These are phyloP conservation scores for Netelia fuscicornis DNA, from an alignment of 2,888 invertebrate genomes.

Conservation along the genomic window DNA sequence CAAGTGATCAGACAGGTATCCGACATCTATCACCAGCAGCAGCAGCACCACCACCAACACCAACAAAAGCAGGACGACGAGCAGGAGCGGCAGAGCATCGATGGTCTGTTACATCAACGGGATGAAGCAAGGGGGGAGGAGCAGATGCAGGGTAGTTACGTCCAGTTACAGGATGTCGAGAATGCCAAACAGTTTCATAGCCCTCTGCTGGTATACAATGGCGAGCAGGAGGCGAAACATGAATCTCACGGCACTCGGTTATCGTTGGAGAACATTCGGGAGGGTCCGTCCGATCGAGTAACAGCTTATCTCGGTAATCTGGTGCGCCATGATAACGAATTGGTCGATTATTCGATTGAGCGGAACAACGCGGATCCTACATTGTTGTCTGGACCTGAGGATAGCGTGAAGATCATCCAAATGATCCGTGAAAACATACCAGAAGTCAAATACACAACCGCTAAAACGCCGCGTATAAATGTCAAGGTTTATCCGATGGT, in stretches of 20 bases:
- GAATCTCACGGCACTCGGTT: constrained; percentile 55
- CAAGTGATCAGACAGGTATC: constrained; percentile 73
- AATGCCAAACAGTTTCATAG: constrained; percentile 66
- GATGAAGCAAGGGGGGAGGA: constrained; percentile 38
- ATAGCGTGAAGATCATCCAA: constrained; percentile 57
- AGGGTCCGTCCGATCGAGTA: constrained; percentile 27
- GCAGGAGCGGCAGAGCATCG: constrained; percentile 46
- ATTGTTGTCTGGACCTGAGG: constrained; percentile 36
- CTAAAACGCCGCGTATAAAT: constrained; percentile 51
- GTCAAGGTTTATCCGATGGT: constrained; percentile 48
- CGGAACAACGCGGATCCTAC: constrained; percentile 37
- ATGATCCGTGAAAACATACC: constrained; percentile 62
- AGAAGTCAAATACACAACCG: constrained; percentile 54
- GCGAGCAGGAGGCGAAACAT: constrained; percentile 42
- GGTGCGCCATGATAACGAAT: constrained; percentile 60
- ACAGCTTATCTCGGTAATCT: constrained; percentile 62
- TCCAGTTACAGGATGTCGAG: constrained; percentile 57
- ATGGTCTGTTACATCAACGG: constrained; percentile 49
- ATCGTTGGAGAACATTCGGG: constrained; percentile 54
- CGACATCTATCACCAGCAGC: constrained; percentile 71
- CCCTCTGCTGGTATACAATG: constrained; percentile 39
- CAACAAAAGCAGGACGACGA: constrained; percentile 36
- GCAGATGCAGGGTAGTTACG: constrained; percentile 60
- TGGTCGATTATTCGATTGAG: constrained; percentile 46
- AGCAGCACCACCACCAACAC: constrained; percentile 27